Evolutionary conservation across 1,140 invertebrate species (phyloP), one percentile per base, ranked within the genome.

Genomic region (Solen grandis): DNA sequence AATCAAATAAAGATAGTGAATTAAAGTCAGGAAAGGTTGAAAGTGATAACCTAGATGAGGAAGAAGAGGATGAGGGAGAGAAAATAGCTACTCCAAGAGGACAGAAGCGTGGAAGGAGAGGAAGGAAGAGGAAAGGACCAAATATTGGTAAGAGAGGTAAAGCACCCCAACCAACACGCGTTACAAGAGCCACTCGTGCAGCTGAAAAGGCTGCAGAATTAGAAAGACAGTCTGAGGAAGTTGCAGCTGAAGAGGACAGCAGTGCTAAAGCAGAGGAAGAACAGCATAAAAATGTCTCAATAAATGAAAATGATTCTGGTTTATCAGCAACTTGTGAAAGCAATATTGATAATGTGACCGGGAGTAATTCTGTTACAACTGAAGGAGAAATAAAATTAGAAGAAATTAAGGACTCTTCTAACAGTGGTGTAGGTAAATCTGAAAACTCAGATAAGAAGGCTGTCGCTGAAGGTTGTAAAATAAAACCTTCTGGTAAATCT

Each of bases 61-160:
- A 70, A 25, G 33, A 65, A 13, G 50, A 50, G 52, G 31, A 10
- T 22, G 55, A 57, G 57, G 59, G 73, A 50, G n/a, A 19, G 0
- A 75, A 66, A 22, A 54, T 33, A n/a, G 46, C 36, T 36, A 13
- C 29, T 22, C 29, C 59, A 38, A 50, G 35, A 41, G 72, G 27
- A 60, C 25, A 57, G 54, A 35, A 50, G 2, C 80, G 69, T 41
- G 76, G 63, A 25, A 14, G 62, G 3, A 52, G 55, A 19, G 14
- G 72, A 14, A 65, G 77, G 13, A 70, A 57, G 31, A 50, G 62
- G 41, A 31, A 63, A 25, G 72, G 69, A 63, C 41, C 72, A n/a
- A 65, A 41, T 19, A 55, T 50, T 16, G 62, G 59, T 29, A 27
- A 1, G 27, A 66, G 52, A 57, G 50, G 19, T n/a, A 72, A 38